Evolutionary conservation across 2,888 invertebrate genomes (phyloP).

Genomic region (Archips xylosteana): DNA sequence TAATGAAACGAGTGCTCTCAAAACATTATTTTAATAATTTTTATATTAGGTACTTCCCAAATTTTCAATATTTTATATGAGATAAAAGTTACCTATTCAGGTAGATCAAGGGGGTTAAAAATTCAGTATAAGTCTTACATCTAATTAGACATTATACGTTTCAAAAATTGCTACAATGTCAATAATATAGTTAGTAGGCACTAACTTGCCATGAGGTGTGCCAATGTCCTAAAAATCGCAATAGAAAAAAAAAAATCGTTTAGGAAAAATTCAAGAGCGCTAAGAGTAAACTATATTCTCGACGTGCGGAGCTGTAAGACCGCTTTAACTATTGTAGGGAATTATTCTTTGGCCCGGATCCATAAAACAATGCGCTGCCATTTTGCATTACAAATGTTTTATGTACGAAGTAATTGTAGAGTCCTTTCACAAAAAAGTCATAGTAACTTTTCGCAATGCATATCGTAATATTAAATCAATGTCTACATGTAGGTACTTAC

Average conservation of each 20-base stretch:
- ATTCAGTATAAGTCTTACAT: slow-evolving; percentile 38
- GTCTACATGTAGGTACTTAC: too few species aligned
- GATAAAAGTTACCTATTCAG: slow-evolving; percentile 42
- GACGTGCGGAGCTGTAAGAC: neutral
- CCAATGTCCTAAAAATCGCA: neutral
- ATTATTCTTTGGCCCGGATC: slow-evolving; percentile 5
- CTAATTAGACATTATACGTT: slow-evolving; percentile 28
- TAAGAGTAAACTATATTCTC: neutral
- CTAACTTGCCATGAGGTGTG: slow-evolving; percentile 21
- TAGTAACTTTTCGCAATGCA: neutral
- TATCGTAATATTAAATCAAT: too few species aligned
- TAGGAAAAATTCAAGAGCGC: neutral
- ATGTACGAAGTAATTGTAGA: neutral
- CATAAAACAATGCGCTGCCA: slow-evolving; percentile 10
- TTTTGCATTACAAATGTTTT: neutral
- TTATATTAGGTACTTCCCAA: slow-evolving; percentile 44
- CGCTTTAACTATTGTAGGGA: neutral
- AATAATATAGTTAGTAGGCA: slow-evolving; percentile 23
- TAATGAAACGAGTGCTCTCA: slow-evolving; percentile 76
- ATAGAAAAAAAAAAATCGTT: neutral
- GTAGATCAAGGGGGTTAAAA: slow-evolving; percentile 39
- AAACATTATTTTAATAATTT: slow-evolving; percentile 63
- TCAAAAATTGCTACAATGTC: slow-evolving; percentile 33
- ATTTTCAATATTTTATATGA: slow-evolving; percentile 45
- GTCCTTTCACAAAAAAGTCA: neutral